Percentiles rank a stretch among this genome's conserved stretches.
phyloP scores from a whole-genome alignment of 2,113 vertebrate species.

The Callopanchax toddi region DNA sequence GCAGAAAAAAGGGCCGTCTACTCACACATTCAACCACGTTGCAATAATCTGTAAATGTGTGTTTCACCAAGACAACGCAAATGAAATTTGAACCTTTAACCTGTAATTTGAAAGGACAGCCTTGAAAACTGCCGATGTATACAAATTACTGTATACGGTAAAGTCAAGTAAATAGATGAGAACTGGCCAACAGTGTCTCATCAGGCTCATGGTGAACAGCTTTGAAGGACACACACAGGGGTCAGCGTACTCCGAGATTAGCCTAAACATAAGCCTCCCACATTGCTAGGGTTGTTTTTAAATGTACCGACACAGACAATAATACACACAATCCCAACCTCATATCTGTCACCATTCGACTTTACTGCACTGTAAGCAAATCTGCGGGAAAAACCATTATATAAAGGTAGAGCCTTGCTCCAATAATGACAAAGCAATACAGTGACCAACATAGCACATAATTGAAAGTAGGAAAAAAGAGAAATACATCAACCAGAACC shows the following conservation, averaged over 20 bases:
- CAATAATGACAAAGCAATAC: constrained; percentile 48
- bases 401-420: constrained; percentile 34
- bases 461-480: constrained; percentile 8
- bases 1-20: too few species aligned
- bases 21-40: neutral
- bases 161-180: neutral
- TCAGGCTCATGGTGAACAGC: constrained; percentile 22
- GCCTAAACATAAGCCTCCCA: constrained; percentile 9
- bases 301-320: constrained; percentile 21
- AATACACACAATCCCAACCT: constrained; percentile 23
- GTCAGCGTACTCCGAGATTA: constrained; percentile 23
- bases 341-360: constrained; percentile 24
- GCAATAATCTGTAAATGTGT: neutral
- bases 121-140: constrained; percentile 2
- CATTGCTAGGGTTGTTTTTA: constrained; percentile 21
- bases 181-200: constrained; percentile 11
- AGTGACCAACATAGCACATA: constrained; percentile 40
- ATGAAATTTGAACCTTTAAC: neutral
- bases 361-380: constrained; percentile 70
- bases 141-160: neutral
- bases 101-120: constrained; percentile 1
- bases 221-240: constrained; percentile 37
- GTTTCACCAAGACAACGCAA: neutral
- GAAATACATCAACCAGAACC: constrained; percentile 37
- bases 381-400: constrained; percentile 53